Evolutionary conservation across 2,797 vertebrate genomes (phyloP).

Genomic region (Notamacropus eugenii): DNA sequence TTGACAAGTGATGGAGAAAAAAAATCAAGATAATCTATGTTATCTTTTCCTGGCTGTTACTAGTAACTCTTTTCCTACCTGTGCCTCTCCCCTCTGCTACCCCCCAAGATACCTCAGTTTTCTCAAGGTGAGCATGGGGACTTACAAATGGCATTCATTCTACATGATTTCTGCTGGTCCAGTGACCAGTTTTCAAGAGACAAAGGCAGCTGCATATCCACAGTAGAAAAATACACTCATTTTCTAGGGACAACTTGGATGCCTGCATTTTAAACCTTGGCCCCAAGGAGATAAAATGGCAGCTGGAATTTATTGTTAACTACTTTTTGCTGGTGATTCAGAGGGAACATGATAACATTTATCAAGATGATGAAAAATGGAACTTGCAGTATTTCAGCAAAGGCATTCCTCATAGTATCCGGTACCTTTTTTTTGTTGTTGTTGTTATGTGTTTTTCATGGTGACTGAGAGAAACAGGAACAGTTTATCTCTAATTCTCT

Average conservation of each 20-base stretch:
- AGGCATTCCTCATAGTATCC: constrained; percentile 59
- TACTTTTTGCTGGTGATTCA: constrained; percentile 42
- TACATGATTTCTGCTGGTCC: neutral
- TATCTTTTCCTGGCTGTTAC: neutral
- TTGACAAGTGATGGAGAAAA: neutral
- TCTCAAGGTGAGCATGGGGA: neutral
- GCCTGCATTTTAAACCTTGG: constrained; percentile 61
- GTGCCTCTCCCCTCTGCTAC: neutral
- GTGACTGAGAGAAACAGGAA: constrained; percentile 47
- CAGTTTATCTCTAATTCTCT: constrained; percentile 65
- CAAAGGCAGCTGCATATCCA: constrained; percentile 20
- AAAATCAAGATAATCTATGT: neutral
- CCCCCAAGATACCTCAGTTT: neutral
- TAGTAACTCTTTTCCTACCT: neutral
- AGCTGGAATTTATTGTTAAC: constrained; percentile 39
- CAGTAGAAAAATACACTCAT: constrained; percentile 22
- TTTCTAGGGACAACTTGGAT: constrained; percentile 11
- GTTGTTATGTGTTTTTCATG: constrained; percentile 65
- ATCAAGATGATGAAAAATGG: constrained; percentile 64
- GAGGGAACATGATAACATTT: constrained; percentile 56
- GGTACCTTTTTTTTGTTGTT: constrained; percentile 46
- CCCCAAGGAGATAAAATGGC: constrained; percentile 53
- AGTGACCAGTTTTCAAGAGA: constrained; percentile 3
- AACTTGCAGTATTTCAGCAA: constrained; percentile 65
- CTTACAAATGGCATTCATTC: neutral